Evolutionary conservation across 2,797 vertebrate genomes (phyloP), one percentile per base, ranked within the genome.

Genomic region (Ctenochaetus hawaiiensis): DNA sequence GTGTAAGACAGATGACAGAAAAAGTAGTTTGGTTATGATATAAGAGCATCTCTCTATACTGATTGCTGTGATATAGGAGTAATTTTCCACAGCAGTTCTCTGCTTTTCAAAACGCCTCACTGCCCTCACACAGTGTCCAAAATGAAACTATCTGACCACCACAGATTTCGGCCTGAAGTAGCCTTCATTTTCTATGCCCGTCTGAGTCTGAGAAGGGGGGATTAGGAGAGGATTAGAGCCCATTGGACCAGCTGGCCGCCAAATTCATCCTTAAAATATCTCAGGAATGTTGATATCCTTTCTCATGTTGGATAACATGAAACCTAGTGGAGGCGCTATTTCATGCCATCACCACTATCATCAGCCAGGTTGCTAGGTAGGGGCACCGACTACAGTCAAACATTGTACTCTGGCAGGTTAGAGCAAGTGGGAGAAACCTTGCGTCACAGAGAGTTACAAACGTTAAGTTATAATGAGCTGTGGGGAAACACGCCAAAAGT

Each of bases 191-290:
- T 78, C 81, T 81, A 70, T 80, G 61, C 68, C 78, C 72, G 74
- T 79, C 44, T 57, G 75, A 67, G 84, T 84, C 69, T 79, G 74
- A 80, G 80, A 77, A 68, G 51, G 61, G 49, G 80, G 81, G 92
- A 89, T 92, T 93, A 92, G 56, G 69, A 51, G 77, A 68, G 90
- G 92, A 93, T 94, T 93, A 93, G 69, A 72, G 75, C 11, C 74
- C 86, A 75, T 10, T 87, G 88, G 75, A 85, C 83, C 91, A 88
- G 90, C 90, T 88, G 89, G 90, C 80, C 49, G 86, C 83, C 80
- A 43, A 87, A 91, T 93, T 92, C 89, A 91, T 86, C 85, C 87
- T 80, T 77, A 30, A 94, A 92, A 90, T 86, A 94, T 94, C 72
- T 67, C 82, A 91, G 88, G 93, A 94, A 94, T 94, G 92, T 73